Evolutionary conservation across 2,113 vertebrate species (phyloP).

Genomic region (Dunckerocampus dactyliophorus): DNA sequence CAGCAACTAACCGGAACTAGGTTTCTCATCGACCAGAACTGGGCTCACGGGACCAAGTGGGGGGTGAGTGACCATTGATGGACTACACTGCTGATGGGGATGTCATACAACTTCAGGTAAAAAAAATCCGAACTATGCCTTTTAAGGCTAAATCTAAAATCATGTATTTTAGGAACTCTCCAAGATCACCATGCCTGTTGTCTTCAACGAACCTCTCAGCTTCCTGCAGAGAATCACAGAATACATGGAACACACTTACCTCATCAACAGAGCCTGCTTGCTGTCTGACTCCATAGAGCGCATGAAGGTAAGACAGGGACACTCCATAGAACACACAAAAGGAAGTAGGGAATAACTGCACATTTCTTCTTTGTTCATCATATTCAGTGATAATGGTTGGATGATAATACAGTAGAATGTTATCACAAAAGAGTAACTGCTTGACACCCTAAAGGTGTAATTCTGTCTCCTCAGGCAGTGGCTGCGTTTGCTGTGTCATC

Average conservation of each 20-base stretch:
- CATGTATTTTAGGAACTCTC: constrained; percentile 82
- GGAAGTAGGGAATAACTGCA: not conserved
- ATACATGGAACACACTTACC: constrained; percentile 98
- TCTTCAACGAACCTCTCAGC: constrained; percentile 94
- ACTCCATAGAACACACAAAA: not conserved
- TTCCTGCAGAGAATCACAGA: constrained; percentile 95
- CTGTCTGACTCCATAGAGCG: constrained; percentile 83
- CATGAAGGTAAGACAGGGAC: constrained; percentile 80
- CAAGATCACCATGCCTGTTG: constrained; percentile 97
- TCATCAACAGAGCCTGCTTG: constrained; percentile 84
- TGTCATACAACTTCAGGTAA: too few relatives aligned
- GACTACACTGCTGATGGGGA: too few relatives aligned
- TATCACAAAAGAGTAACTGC: too few relatives aligned
- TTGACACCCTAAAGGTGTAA: not conserved
- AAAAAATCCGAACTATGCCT: too few relatives aligned
- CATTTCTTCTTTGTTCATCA: not conserved
- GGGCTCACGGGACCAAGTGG: too few relatives aligned
- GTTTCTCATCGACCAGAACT: too few relatives aligned
- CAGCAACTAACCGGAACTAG: too few relatives aligned
- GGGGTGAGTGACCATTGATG: too few relatives aligned
- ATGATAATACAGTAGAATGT: too few relatives aligned
- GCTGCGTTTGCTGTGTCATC: constrained; percentile 67
- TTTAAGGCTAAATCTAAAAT: not conserved
- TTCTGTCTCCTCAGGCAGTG: constrained; percentile 43
- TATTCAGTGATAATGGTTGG: not conserved